Evolutionary conservation across 2,797 vertebrate species (phyloP), one percentile per base, ranked within the genome.

Genomic region (Picus viridis): DNA sequence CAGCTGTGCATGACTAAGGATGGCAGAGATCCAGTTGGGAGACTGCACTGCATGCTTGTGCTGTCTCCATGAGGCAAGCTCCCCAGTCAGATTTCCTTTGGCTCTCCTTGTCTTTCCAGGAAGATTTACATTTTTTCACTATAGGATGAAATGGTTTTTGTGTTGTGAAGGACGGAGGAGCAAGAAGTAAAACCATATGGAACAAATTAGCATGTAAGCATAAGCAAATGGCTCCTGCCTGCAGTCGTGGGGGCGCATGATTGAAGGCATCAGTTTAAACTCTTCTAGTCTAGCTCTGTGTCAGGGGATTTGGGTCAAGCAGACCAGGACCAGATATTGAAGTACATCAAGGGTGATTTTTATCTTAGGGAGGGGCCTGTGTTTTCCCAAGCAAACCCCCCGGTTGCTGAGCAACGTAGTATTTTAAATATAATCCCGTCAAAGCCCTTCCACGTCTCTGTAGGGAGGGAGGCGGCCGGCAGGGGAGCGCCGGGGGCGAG

Each of bases 1-100:
- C 97, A 98, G 97, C 97, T 97, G 96, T 96, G 95, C 65, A 32
- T 94, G 96, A 96, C 95, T 96, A 93, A 96, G 87, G 92, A 79
- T 97, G 97, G 97, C 97, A 96, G 67, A 82, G 74, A 85, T 97
- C 96, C 97, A 97, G 93, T 89, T 80, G 78, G 92, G 94, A 94
- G 94, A 87, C 81, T 90, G 87, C 62, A 10, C 79, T 90, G 87
- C 64, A 9, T 89, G 70, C 86, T 96, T 95, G 59, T 88, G 88
- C 92, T 96, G 89, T 95, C 74, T 87, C 88, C n/a, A 19, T 29
- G 74, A 93, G 85, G 89, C 87, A 76, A 62, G 23, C 73, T 95
- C 94, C 92, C 88, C 84, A 90, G 83, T 93, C 93, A 95, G 67
- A 87, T 74, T 93, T 69, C 80, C 92, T 89, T 78, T 77, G 89